phyloP scores from a whole-genome alignment of 1,140 invertebrate genomes.

The Drosophila melanica region DNA sequence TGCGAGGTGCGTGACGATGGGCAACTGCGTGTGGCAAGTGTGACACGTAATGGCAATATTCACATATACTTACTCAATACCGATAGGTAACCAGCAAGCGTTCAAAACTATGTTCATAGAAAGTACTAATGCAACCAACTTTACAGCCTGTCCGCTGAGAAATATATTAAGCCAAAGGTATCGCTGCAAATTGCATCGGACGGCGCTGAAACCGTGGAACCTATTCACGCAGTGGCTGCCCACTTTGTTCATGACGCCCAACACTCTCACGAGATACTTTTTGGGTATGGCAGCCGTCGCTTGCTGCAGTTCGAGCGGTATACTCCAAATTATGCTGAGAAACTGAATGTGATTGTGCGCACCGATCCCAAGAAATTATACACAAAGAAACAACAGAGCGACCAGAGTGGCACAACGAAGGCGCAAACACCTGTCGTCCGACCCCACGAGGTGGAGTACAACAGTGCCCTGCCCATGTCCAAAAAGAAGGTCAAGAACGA shows the following conservation, averaged over 20 bases:
- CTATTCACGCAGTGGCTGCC: slow-evolving; percentile 86
- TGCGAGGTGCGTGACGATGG: slow-evolving; percentile 84
- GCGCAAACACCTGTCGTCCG: slow-evolving; percentile 84
- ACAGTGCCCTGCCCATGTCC: slow-evolving; percentile 81
- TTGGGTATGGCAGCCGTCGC: slow-evolving; percentile 86
- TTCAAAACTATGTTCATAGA: not conserved
- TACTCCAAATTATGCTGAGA: slow-evolving; percentile 85
- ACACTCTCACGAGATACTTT: slow-evolving; percentile 83
- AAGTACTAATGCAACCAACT: not conserved
- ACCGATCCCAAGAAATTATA: slow-evolving; percentile 84
- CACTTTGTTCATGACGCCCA: slow-evolving; percentile 84
- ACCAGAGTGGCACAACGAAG: slow-evolving; percentile 82
- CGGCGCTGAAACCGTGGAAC: slow-evolving; percentile 85
- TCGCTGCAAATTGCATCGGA: slow-evolving; percentile 89
- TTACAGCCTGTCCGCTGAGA: slow-evolving; percentile 85
- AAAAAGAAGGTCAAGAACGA: slow-evolving; percentile 86
- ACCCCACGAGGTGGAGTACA: slow-evolving; percentile 75
- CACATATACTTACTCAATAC: slow-evolving; percentile 90
- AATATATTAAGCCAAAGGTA: slow-evolving; percentile 89
- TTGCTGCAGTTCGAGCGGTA: slow-evolving; percentile 88
- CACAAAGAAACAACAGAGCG: slow-evolving; percentile 81
- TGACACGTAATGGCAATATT: slow-evolving; percentile 90
- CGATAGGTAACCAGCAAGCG: slow-evolving; percentile 86
- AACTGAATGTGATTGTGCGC: slow-evolving; percentile 86
- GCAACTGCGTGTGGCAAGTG: slow-evolving; percentile 86